Percentiles rank a stretch among this genome's conserved stretches.
phyloP scores from a whole-genome alignment of 2,113 vertebrate species.

The Hemichromis elongatus region DNA sequence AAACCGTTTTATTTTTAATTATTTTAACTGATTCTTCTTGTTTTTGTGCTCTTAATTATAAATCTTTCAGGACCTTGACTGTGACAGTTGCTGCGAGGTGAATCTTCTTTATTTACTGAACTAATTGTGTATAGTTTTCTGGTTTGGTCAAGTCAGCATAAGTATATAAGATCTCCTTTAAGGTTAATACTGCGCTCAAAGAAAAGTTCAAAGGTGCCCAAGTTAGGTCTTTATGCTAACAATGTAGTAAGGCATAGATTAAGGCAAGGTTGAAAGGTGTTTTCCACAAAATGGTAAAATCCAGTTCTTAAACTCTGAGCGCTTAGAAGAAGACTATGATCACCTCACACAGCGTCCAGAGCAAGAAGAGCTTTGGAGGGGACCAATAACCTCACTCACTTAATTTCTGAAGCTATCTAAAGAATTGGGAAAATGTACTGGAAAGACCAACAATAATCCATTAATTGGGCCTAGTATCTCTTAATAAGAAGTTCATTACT shows the following conservation, averaged over 20 bases:
- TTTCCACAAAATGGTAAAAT: neutral
- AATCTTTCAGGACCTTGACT: neutral
- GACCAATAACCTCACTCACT: neutral
- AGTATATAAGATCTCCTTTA: neutral
- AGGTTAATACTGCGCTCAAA: neutral
- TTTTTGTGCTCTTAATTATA: neutral
- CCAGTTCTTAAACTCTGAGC: neutral
- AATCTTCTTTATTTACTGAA: neutral
- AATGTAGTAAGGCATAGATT: neutral
- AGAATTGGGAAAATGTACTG: neutral
- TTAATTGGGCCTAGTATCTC: neutral
- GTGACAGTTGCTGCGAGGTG: neutral
- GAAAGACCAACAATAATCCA: neutral
- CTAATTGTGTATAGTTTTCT: neutral
- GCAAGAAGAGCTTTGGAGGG: neutral
- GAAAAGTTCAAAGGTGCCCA: neutral
- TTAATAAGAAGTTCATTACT: neutral
- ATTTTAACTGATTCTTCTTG: neutral
- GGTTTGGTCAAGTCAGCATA: neutral
- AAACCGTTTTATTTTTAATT: constrained; percentile 12
- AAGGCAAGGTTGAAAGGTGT: neutral
- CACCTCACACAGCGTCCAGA: neutral
- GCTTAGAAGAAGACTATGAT: neutral
- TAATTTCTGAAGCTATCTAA: neutral
- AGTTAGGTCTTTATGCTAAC: neutral